A percentile compares a stretch with the other conserved stretches of the same genome.
Evolutionary conservation across 2,888 invertebrate genomes (phyloP).

Genomic region (Cordylochernes scorpioides): DNA sequence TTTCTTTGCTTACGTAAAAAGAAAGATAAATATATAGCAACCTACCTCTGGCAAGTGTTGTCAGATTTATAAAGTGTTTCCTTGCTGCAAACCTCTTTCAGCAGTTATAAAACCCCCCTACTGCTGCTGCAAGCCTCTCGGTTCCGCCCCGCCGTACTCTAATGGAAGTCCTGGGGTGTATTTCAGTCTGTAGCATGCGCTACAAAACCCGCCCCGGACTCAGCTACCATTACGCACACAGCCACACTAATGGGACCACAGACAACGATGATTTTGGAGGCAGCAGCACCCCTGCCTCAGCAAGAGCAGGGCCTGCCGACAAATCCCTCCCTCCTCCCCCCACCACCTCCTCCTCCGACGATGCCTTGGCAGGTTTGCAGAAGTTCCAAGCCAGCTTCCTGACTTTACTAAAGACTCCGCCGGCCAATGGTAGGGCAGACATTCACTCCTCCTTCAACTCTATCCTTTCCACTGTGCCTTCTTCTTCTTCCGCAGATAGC

Average conservation of each 20-base stretch:
- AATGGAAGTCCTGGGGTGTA: no score
- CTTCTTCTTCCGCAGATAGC: no score
- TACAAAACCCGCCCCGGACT: constrained; percentile 85
- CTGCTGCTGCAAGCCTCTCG: no score
- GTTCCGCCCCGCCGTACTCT: no score
- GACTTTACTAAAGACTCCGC: constrained; percentile 14
- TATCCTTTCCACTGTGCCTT: no score
- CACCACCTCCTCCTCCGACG: constrained; percentile 16
- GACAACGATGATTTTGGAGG: constrained; percentile 6
- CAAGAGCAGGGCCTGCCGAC: constrained; percentile 4
- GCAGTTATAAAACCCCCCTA: no score
- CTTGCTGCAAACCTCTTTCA: no score
- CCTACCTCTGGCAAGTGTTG: no score
- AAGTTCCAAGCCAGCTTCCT: constrained; percentile 31
- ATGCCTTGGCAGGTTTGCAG: constrained; percentile 29
- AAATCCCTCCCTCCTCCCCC: constrained; percentile 1
- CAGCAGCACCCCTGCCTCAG: constrained; percentile 5
- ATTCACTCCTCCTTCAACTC: no score
- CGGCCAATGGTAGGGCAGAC: constrained; percentile 11
- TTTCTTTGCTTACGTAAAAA: no score
- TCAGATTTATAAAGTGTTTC: no score
- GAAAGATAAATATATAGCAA: no score
- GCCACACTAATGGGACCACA: constrained; percentile 32
- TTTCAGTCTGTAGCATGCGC: constrained; percentile 69
- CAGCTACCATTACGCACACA: constrained; percentile 79